Percentiles rank a stretch among this genome's conserved stretches.
These are phyloP conservation scores for Hipposideros armiger DNA, from an alignment of 2,113 vertebrate species.

Conservation along the genomic window DNA sequence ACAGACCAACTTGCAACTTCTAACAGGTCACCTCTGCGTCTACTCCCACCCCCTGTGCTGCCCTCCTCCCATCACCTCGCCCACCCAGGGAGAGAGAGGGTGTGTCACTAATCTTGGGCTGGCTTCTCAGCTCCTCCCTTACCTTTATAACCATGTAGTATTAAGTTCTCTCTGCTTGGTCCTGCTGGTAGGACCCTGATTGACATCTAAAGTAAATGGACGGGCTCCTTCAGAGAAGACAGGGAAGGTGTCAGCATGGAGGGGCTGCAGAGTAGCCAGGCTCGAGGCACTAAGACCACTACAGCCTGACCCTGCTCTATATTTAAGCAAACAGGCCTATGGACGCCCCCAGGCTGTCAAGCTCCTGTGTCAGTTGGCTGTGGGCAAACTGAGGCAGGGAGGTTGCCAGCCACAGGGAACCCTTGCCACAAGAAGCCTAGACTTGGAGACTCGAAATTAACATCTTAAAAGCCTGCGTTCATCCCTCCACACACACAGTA, in stretches of 20 bases:
- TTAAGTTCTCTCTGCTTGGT: accelerated
- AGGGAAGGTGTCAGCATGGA: neutral
- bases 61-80: accelerated
- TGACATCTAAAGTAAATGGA: accelerated
- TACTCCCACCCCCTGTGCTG: accelerated
- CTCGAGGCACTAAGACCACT: accelerated
- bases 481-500: neutral
- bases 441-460: constrained; percentile 11
- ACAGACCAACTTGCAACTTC: neutral
- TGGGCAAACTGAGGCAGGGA: neutral
- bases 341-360: neutral
- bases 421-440: neutral
- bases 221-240: neutral
- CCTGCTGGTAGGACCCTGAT: neutral
- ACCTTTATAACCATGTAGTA: neutral
- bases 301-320: neutral
- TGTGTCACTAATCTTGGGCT: neutral
- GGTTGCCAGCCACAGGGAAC: neutral
- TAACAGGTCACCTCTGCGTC: neutral
- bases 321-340: neutral
- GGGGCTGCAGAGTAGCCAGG: accelerated
- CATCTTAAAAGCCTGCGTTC: constrained; percentile 24
- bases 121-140: neutral
- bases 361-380: neutral
- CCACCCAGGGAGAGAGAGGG: no score